A percentile compares a stretch with the other conserved stretches of the same genome.
These are phyloP conservation scores for Trachemys scripta DNA, from an alignment of 2,113 vertebrate genomes.

Conservation along the genomic window DNA sequence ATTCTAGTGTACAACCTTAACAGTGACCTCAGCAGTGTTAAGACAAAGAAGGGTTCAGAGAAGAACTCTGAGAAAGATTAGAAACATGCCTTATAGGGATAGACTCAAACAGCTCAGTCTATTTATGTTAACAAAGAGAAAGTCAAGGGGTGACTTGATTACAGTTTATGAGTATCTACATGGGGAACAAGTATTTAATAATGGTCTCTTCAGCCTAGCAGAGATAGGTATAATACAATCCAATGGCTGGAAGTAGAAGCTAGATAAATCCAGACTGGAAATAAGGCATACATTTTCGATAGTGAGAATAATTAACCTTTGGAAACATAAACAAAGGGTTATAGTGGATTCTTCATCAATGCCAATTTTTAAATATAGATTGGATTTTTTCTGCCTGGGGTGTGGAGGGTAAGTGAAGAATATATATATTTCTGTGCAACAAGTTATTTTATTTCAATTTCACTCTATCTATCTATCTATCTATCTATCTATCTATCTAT, in stretches of 20 bases:
- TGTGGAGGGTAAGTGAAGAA: not conserved
- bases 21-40: not conserved
- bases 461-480: not conserved
- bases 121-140: not conserved
- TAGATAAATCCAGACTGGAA: not conserved
- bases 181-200: not conserved
- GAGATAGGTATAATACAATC: not conserved
- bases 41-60: not conserved
- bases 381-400: not conserved
- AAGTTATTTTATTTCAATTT: not conserved
- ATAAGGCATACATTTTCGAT: not conserved
- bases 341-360: not conserved
- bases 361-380: not conserved
- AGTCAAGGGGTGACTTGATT: not conserved
- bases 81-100: not conserved
- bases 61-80: not conserved
- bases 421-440: not conserved
- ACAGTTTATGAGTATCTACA: not conserved
- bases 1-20: not conserved
- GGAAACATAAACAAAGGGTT: not conserved
- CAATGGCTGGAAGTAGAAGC: not conserved
- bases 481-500: not conserved
- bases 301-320: not conserved
- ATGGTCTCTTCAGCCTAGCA: not conserved
- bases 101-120: not conserved